A percentile compares a stretch with the other conserved stretches of the same genome.
These are phyloP conservation scores for Anadara kagoshimensis DNA, from an alignment of 1,140 invertebrate genomes.

Conservation along the genomic window DNA sequence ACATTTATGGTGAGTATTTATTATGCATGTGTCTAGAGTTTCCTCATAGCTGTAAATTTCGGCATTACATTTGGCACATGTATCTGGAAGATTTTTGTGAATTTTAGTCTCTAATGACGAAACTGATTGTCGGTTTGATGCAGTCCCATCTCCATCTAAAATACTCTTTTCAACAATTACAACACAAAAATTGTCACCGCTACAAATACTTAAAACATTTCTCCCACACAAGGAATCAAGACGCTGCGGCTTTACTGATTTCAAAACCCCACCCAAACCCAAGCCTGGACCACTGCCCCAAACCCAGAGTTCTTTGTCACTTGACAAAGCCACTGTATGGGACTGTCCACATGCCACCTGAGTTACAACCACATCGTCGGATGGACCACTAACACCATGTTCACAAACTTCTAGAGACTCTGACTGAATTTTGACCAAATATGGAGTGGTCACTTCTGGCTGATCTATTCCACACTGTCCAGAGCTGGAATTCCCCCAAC, in stretches of 20 bases:
- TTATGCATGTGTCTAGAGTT: constrained; percentile 82
- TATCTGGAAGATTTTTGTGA: constrained; percentile 51
- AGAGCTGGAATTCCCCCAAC: constrained; percentile 67
- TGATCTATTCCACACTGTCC: constrained; percentile 63
- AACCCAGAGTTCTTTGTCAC: constrained; percentile 88
- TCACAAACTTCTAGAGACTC: constrained; percentile 46
- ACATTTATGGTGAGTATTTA: constrained; percentile 77
- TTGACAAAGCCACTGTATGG: constrained; percentile 89
- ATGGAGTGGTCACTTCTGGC: constrained; percentile 50
- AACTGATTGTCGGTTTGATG: constrained; percentile 77
- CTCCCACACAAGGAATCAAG: constrained; percentile 82
- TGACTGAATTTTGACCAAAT: constrained; percentile 46
- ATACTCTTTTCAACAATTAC: constrained; percentile 79
- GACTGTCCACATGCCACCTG: constrained; percentile 85
- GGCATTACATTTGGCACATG: constrained; percentile 61
- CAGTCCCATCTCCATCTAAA: constrained; percentile 79
- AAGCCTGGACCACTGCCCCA: constrained; percentile 83
- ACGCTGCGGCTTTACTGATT: constrained; percentile 76
- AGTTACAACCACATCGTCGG: constrained; percentile 33
- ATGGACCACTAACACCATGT: constrained; percentile 51
- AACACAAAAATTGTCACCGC: constrained; percentile 81
- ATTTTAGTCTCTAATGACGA: constrained; percentile 80
- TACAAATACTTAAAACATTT: constrained; percentile 78
- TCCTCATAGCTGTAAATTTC: constrained; percentile 78
- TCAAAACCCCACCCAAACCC: constrained; percentile 59